Conservation (phyloP, 2,113 vertebrate species). For the Vulpes vulpes region DNA sequence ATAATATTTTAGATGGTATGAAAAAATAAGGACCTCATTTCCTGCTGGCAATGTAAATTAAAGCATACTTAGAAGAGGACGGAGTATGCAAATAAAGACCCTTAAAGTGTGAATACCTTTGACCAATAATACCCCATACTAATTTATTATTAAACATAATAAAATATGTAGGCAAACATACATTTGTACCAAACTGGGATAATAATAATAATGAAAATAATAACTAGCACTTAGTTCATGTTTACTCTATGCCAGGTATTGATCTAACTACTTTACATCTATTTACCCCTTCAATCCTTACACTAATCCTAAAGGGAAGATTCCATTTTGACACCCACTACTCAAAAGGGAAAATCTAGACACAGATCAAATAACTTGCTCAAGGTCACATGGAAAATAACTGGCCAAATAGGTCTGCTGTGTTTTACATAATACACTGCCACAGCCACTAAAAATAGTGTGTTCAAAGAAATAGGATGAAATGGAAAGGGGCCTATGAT, state of each 20-base stretch:
- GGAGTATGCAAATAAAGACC: not conserved
- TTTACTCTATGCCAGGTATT: not conserved
- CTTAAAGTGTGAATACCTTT: not conserved
- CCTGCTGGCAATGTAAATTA: not conserved
- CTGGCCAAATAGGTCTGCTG: not conserved
- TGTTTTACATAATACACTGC: not conserved
- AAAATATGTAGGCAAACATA: not conserved
- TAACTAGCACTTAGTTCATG: not conserved
- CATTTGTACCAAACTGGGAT: not conserved
- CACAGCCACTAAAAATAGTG: not conserved
- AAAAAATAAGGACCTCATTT: not conserved
- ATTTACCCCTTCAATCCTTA: not conserved
- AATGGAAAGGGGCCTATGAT: not conserved
- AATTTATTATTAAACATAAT: constrained; percentile 47
- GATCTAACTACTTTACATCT: not conserved
- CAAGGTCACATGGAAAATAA: not conserved
- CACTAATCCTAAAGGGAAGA: not conserved
- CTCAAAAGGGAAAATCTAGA: not conserved
- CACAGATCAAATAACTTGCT: not conserved
- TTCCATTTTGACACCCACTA: not conserved
- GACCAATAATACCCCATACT: not conserved
- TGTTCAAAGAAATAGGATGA: not conserved
- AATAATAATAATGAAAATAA: not conserved
- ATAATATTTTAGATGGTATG: not conserved
- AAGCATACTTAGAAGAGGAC: not conserved